Conservation (phyloP, 2,797 vertebrate species). For the Pseudotriccus pelzelni region DNA sequence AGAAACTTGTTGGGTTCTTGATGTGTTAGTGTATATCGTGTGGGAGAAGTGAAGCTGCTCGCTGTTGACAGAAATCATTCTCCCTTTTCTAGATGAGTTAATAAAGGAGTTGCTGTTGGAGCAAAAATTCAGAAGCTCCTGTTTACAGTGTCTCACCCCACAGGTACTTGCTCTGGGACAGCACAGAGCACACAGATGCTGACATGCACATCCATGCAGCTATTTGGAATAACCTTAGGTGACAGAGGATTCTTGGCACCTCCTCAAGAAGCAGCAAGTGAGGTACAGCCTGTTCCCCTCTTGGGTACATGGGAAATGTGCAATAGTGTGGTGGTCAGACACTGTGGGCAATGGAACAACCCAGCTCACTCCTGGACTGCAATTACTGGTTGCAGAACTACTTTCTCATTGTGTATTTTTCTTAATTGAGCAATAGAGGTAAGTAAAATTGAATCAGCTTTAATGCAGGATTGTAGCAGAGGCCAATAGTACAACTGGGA, state of each 20-base stretch:
- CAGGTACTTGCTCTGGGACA: not conserved
- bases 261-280: not conserved
- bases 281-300: not conserved
- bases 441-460: constrained; percentile 29
- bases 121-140: not conserved
- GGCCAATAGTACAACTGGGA: constrained; percentile 3
- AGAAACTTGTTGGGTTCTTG: not conserved
- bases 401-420: not conserved
- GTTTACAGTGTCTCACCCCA: rapidly evolving
- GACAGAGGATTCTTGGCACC: not conserved
- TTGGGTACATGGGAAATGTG: rapidly evolving
- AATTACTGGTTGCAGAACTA: not conserved
- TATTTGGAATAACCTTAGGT: not conserved
- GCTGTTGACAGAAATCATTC: not conserved
- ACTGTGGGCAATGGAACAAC: not conserved
- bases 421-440: not conserved
- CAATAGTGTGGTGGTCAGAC: rapidly evolving
- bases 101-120: not conserved
- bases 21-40: not conserved
- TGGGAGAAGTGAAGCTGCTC: not conserved
- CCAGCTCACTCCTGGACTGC: not conserved
- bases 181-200: not conserved
- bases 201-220: not conserved
- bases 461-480: not conserved
- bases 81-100: not conserved